phyloP scores from a whole-genome alignment of 2,888 invertebrate species.

The Apantesis nais region DNA sequence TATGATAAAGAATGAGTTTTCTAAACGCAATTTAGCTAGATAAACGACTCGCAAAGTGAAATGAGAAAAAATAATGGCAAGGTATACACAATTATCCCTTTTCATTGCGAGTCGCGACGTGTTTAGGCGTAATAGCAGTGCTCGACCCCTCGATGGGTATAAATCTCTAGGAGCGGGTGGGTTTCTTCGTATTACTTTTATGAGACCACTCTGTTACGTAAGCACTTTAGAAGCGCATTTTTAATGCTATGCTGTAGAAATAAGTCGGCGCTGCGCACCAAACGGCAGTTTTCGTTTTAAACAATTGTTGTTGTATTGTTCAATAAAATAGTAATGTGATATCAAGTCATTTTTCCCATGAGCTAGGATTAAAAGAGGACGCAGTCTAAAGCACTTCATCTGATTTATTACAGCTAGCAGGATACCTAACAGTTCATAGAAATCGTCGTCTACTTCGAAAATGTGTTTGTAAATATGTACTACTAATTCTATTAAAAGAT shows the following conservation, averaged over 20 bases:
- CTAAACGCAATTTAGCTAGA: constrained; percentile 62
- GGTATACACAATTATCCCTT: constrained; percentile 75
- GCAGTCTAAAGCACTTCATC: too few relatives aligned
- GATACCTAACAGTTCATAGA: too few relatives aligned
- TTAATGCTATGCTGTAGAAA: constrained; percentile 34
- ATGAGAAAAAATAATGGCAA: constrained; percentile 69
- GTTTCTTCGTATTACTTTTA: constrained; percentile 33
- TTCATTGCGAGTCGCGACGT: constrained; percentile 57
- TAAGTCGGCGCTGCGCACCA: constrained; percentile 10
- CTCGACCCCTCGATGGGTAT: constrained; percentile 41
- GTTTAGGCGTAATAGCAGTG: constrained; percentile 44
- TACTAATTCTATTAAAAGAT: too few relatives aligned
- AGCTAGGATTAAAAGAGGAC: too few relatives aligned
- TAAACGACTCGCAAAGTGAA: constrained; percentile 63
- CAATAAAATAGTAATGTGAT: too few relatives aligned
- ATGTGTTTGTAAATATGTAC: too few relatives aligned
- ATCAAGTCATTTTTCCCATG: too few relatives aligned
- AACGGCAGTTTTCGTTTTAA: background rate
- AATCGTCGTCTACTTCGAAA: too few relatives aligned
- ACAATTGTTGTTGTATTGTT: too few relatives aligned
- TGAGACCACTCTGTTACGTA: constrained; percentile 42
- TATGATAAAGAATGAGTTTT: constrained; percentile 48
- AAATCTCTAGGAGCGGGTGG: constrained; percentile 47
- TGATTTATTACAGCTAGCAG: too few relatives aligned
- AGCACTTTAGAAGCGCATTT: constrained; percentile 38